Evolutionary conservation across 2,888 invertebrate species (phyloP), one percentile per base, ranked within the genome.

Genomic region (Alcis repandata): DNA sequence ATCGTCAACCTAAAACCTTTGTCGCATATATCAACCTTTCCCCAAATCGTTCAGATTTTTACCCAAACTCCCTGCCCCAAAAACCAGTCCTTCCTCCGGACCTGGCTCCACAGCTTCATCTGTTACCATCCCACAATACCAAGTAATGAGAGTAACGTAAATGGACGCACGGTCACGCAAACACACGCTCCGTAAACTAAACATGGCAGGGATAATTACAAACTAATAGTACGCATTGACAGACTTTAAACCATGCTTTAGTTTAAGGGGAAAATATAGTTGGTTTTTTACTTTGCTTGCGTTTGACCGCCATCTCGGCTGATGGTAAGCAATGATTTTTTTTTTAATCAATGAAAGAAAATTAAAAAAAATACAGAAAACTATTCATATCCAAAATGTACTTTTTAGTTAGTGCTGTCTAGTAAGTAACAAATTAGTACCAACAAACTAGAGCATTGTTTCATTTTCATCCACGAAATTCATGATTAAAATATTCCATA

Each of bases 71-170:
- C 0, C 11, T n/a, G 15, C 45, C 45, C 17, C 4, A 27, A 6
- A 1, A 33, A 8, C 33, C 41, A 7, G 9, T 8, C 22, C 60
- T 56, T 19, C 4, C 17, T 11, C 15, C 46, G n/a, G 7, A 49
- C 52, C 54, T 54, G 59, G 19, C 11, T 11, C n/a, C 19, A 45
- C 52, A 20, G 48, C 54, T 59, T 65, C 51, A 52, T 59, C 59
- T 59, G 56, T 27, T 59, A 53, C 49, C 56, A 51, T 56, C 58
- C 54, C 45, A 60, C 65, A 65, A 57, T 60, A 57, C 52, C 19
- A 48, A 15, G 56, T 65, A 65, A 60, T 56, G 59, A 60, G 65
- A 65, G 57, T 65, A 52, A 36, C 63, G 63, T 59, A 40, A 52
- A 65, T 57, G 56, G 46, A 46, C 38, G 32, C n/a, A 49, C 13